A percentile compares a stretch with the other conserved stretches of the same genome.
phyloP scores from a whole-genome alignment of 2,797 vertebrate genomes.

The Macrochelys suwanniensis region DNA sequence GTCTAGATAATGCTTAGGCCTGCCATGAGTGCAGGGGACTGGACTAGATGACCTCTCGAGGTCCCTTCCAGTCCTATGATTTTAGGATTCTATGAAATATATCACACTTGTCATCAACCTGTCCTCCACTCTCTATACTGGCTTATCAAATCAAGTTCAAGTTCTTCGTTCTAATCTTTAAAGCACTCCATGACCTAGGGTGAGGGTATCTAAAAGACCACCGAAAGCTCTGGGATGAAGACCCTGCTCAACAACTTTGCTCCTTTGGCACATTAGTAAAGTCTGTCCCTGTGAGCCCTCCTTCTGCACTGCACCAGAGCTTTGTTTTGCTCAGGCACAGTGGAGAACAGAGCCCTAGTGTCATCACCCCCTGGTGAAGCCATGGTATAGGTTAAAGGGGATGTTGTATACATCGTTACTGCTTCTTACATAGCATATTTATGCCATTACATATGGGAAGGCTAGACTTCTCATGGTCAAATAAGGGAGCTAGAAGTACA shows the following conservation, averaged over 20 bases:
- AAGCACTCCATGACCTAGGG: background rate
- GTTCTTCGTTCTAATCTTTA: background rate
- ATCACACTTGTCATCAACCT: background rate
- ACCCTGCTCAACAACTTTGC: background rate
- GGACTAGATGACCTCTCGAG: too few species aligned
- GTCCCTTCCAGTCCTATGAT: too few species aligned
- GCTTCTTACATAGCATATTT: background rate
- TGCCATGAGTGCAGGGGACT: too few species aligned
- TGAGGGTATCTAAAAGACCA: background rate
- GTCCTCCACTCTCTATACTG: background rate
- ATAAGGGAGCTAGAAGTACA: background rate
- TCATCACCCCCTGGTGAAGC: background rate
- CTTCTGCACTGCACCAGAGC: background rate
- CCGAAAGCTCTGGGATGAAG: background rate
- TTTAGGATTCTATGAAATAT: background rate
- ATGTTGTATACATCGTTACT: background rate
- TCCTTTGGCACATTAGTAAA: background rate
- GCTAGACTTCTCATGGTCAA: background rate
- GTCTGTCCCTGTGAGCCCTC: background rate
- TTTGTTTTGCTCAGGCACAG: background rate
- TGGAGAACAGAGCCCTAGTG: background rate
- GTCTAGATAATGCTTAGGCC: too few species aligned
- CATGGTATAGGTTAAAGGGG: background rate
- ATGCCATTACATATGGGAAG: accelerated
- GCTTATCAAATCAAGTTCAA: background rate